Conservation (phyloP, 2,113 vertebrate species). For the Micronycteris hirsuta region DNA sequence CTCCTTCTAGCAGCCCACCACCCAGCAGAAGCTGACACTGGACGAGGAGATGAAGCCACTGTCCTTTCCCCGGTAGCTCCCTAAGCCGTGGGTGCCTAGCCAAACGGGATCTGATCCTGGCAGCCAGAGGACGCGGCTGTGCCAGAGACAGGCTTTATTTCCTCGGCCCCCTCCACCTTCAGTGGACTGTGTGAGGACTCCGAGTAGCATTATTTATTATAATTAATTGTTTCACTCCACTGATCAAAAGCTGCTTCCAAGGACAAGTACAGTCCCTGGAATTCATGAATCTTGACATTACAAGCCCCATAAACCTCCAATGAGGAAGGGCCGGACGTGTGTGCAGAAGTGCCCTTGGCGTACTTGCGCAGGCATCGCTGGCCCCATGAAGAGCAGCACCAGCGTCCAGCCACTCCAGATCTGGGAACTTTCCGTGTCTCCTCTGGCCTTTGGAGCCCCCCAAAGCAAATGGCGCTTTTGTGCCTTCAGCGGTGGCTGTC, state of each 20-base stretch:
- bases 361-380: conserved; percentile 62
- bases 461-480: conserved; percentile 53
- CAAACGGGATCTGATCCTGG: conserved; percentile 23
- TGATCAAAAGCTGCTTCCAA: conserved; percentile 75
- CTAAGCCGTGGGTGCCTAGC: neutral
- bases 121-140: neutral
- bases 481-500: conserved; percentile 13
- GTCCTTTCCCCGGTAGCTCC: neutral
- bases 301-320: conserved; percentile 84
- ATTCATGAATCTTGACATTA: conserved; percentile 80
- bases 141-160: conserved; percentile 46
- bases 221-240: conserved; percentile 81
- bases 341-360: conserved; percentile 63
- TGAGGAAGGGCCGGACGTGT: conserved; percentile 71
- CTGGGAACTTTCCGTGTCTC: neutral
- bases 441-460: neutral
- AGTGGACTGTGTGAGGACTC: conserved; percentile 44
- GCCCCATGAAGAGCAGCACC: neutral
- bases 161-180: conserved; percentile 51
- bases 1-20: conserved; percentile 1
- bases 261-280: conserved; percentile 73
- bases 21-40: neutral
- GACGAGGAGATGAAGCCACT: neutral
- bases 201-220: conserved; percentile 71
- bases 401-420: neutral